Conservation (phyloP, 53 echinoderm and acorn worm species). For the Pentamera pediparva region DNA sequence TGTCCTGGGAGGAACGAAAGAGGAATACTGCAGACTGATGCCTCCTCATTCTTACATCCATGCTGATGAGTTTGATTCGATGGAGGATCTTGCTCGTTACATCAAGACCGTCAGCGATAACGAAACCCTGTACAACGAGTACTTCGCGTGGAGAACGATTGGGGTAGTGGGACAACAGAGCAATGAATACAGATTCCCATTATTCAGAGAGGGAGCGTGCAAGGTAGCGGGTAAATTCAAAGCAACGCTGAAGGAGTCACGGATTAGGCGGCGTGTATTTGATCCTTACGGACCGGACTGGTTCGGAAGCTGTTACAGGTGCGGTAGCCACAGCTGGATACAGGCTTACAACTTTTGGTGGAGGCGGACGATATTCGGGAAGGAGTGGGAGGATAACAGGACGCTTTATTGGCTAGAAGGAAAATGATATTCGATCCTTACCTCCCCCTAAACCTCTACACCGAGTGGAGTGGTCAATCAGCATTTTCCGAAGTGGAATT, state of each 20-base stretch:
- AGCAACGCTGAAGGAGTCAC: not conserved
- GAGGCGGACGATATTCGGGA: not conserved
- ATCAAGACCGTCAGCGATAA: not conserved
- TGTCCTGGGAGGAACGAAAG: slow-evolving; percentile 13
- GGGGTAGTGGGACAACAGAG: not conserved
- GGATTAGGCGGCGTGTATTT: not conserved
- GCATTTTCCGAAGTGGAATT: too few species aligned
- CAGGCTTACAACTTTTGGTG: not conserved
- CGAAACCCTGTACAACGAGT: not conserved
- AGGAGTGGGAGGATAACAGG: slow-evolving; percentile 14
- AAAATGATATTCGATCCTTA: too few species aligned
- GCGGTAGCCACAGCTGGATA: not conserved
- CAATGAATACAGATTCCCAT: not conserved
- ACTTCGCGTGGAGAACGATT: not conserved
- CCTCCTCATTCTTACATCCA: slow-evolving; percentile 25
- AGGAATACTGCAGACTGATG: slow-evolving; percentile 7
- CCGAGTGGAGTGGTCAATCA: too few species aligned
- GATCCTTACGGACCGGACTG: slow-evolving; percentile 13
- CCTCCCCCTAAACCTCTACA: too few species aligned
- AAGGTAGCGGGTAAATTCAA: not conserved
- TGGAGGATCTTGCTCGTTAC: slow-evolving; percentile 9
- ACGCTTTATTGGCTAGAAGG: not conserved
- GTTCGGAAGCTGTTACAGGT: slow-evolving; percentile 18
- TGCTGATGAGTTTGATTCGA: slow-evolving; percentile 9
- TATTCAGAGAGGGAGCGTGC: not conserved